Conservation (phyloP, 2,113 vertebrate species). For the Oncorhynchus keta region DNA sequence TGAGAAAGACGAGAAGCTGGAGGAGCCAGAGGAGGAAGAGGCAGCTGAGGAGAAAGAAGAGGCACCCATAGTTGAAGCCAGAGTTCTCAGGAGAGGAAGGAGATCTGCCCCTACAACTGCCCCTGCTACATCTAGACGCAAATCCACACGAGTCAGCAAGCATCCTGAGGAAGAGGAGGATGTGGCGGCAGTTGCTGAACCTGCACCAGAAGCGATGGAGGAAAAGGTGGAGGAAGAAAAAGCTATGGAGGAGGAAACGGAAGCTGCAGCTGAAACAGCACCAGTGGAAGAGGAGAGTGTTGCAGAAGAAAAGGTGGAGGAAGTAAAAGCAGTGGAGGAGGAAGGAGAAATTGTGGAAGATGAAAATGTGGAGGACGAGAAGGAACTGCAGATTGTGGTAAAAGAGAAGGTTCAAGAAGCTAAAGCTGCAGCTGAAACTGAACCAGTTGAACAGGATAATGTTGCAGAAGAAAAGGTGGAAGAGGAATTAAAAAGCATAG, state of each 20-base stretch:
- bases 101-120: neutral
- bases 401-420: neutral
- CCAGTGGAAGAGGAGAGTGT: neutral
- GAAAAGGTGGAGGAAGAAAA: neutral
- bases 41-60: too few species aligned
- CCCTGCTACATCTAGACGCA: conserved; percentile 1
- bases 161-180: neutral
- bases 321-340: too few species aligned
- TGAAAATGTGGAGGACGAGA: too few species aligned
- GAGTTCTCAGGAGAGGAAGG: conserved; percentile 64
- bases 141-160: conserved; percentile 13
- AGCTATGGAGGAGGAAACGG: too few species aligned
- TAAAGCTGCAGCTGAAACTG: neutral
- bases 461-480: too few species aligned
- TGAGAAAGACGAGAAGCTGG: neutral
- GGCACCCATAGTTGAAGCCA: neutral
- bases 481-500: neutral
- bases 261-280: neutral
- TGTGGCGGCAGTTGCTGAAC: too few species aligned
- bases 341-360: too few species aligned
- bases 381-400: neutral
- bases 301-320: too few species aligned
- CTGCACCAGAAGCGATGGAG: neutral
- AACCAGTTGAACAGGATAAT: neutral
- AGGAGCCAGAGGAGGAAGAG: too few species aligned